These are phyloP conservation scores for Myotis findleyi DNA, from an alignment of 2,797 vertebrate species.

Conservation along the genomic window DNA sequence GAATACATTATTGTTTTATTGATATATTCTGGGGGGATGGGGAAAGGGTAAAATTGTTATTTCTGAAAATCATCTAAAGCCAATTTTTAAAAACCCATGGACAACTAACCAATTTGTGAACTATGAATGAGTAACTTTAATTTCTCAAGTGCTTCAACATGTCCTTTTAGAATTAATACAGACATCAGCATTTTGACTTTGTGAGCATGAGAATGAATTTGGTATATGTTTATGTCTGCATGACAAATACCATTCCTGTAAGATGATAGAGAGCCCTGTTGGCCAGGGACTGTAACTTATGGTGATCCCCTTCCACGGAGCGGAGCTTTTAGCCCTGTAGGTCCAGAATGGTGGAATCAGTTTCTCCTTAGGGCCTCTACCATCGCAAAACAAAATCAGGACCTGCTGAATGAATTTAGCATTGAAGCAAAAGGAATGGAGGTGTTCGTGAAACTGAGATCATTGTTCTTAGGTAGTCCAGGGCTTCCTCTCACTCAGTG, in stretches of 20 bases:
- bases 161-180: not conserved
- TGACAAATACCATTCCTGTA: not conserved
- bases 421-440: not conserved
- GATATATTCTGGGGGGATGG: not conserved
- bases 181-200: not conserved
- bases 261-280: not conserved
- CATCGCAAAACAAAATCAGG: not conserved
- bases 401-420: not conserved
- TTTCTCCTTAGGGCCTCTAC: not conserved
- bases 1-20: not conserved
- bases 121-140: not conserved
- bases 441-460: not conserved
- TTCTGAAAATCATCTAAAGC: slow-evolving; percentile 44
- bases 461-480: not conserved
- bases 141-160: not conserved
- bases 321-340: rapidly evolving
- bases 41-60: not conserved
- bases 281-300: not conserved
- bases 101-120: slow-evolving; percentile 8
- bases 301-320: not conserved
- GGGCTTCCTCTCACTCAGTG: not conserved
- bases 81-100: not conserved
- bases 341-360: not conserved
- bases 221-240: too few relatives aligned
- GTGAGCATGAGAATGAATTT: not conserved